Conservation (phyloP, 1,140 invertebrate species). For the Penaeus japonicus region DNA sequence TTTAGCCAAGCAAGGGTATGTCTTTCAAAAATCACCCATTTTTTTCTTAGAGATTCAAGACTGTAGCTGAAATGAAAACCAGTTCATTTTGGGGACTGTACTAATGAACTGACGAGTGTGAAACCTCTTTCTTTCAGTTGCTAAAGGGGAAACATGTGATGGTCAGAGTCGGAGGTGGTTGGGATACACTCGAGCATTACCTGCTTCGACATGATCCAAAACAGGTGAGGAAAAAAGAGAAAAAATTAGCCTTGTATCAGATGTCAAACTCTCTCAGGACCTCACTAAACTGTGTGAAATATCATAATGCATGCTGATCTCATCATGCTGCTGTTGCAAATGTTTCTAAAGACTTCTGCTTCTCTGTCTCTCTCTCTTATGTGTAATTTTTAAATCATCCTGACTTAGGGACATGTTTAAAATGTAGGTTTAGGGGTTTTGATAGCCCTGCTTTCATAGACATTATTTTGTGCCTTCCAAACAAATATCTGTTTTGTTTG, state of each 20-base stretch:
- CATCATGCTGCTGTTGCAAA: too few species aligned
- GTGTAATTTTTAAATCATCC: too few species aligned
- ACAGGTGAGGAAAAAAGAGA: slow-evolving; percentile 75
- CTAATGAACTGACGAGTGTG: too few species aligned
- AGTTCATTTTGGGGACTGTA: not conserved
- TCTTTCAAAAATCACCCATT: too few species aligned
- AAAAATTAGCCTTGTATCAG: slow-evolving; percentile 65
- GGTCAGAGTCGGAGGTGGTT: slow-evolving; percentile 90
- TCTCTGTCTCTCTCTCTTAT: too few species aligned
- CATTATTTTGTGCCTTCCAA: too few species aligned
- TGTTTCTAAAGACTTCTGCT: too few species aligned
- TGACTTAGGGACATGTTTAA: too few species aligned
- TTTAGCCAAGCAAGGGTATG: too few species aligned
- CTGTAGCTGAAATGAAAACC: not conserved
- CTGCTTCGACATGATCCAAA: slow-evolving; percentile 84
- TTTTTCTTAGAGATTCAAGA: not conserved
- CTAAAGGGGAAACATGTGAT: slow-evolving; percentile 88
- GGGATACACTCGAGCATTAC: slow-evolving; percentile 93
- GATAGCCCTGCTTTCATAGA: too few species aligned
- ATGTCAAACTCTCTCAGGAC: slow-evolving; percentile 62
- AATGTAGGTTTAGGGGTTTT: too few species aligned
- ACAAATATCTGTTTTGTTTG: too few species aligned
- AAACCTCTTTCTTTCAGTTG: slow-evolving; percentile 69
- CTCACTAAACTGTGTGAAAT: slow-evolving; percentile 36
- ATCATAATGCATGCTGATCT: not conserved